Percentiles rank a stretch among this genome's conserved stretches.
phyloP scores from a whole-genome alignment of 2,797 vertebrate genomes.

The Cuculus canorus region DNA sequence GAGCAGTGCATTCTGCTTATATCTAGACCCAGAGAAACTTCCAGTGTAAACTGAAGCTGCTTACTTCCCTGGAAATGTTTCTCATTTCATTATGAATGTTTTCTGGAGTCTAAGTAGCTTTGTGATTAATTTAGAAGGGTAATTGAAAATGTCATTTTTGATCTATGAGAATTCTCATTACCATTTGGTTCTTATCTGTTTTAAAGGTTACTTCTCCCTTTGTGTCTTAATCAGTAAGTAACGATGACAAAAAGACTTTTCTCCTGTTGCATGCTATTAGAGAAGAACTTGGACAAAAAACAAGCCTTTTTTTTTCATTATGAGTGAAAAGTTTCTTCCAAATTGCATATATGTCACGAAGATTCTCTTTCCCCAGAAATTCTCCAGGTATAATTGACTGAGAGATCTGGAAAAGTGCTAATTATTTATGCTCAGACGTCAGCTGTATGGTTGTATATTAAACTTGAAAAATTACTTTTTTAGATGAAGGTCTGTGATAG shows the following conservation, averaged over 20 bases:
- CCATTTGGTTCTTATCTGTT: neutral
- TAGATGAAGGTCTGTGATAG: neutral
- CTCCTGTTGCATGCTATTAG: neutral
- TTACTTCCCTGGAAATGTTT: neutral
- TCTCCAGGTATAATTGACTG: neutral
- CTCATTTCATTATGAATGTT: neutral
- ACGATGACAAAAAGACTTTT: neutral
- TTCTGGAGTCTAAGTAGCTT: neutral
- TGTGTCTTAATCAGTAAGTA: neutral
- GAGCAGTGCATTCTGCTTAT: neutral
- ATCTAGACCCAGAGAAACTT: neutral
- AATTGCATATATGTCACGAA: neutral
- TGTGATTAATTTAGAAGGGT: neutral
- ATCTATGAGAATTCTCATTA: neutral
- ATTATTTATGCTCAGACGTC: neutral
- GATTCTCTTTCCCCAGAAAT: neutral
- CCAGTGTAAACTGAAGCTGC: neutral
- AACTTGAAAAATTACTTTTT: neutral
- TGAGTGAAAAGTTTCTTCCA: neutral
- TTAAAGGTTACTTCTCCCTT: neutral
- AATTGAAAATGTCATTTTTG: neutral
- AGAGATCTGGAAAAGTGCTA: neutral
- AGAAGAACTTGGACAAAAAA: neutral
- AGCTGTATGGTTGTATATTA: neutral
- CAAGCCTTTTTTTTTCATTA: neutral